These are phyloP conservation scores for Todiramphus saurophagus DNA, from an alignment of 2,113 vertebrate genomes.

Conservation along the genomic window DNA sequence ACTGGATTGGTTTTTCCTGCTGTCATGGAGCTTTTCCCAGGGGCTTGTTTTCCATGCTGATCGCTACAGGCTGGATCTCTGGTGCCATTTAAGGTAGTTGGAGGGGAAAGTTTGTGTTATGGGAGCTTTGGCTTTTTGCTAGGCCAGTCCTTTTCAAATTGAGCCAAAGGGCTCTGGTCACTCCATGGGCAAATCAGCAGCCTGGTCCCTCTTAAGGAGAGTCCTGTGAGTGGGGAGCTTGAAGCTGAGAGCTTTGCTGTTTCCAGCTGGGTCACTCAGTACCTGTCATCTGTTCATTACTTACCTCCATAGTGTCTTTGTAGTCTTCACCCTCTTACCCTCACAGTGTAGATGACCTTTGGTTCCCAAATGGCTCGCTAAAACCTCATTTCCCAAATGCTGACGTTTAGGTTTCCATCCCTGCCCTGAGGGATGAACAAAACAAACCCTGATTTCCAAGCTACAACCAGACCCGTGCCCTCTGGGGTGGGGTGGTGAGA, in stretches of 20 bases:
- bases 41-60: not conserved
- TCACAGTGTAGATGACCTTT: not conserved
- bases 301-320: not conserved
- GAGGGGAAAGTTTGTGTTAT: not conserved
- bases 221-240: accelerated
- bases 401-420: not conserved
- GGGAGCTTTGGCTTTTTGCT: not conserved
- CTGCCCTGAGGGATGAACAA: not conserved
- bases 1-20: not conserved
- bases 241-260: not conserved
- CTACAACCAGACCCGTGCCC: accelerated
- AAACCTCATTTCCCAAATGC: not conserved
- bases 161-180: not conserved
- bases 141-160: no score
- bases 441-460: not conserved
- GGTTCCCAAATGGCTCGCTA: not conserved
- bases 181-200: not conserved
- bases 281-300: not conserved
- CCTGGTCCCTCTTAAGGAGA: not conserved
- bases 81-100: not conserved
- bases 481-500: accelerated
- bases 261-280: not conserved
- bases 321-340: not conserved
- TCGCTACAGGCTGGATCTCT: accelerated
- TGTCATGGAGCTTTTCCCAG: not conserved